Percentiles rank a stretch among this genome's conserved stretches.
phyloP scores from a whole-genome alignment of 2,888 invertebrate genomes.

The Conistra vaccinii region DNA sequence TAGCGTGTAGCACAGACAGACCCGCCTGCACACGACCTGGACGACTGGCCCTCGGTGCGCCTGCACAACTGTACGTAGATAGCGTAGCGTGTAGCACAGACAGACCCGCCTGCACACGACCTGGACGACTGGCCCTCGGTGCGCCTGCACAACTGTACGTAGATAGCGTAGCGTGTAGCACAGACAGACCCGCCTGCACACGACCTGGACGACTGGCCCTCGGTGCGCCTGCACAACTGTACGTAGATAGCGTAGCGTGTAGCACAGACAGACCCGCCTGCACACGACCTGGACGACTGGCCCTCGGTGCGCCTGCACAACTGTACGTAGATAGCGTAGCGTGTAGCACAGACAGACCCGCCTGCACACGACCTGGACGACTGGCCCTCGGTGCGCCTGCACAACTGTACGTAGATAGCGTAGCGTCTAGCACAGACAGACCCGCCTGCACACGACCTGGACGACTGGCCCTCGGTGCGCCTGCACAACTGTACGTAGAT shows the following conservation, averaged over 20 bases:
- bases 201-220: conserved; percentile 81
- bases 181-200: conserved; percentile 42
- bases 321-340: conserved; percentile 66
- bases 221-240: conserved; percentile 79
- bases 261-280: conserved; percentile 30
- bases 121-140: conserved; percentile 84
- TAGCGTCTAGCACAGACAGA: conserved; percentile 17
- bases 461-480: conserved; percentile 85
- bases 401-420: conserved; percentile 70
- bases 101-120: conserved; percentile 59
- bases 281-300: conserved; percentile 77
- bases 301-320: conserved; percentile 81
- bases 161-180: conserved; percentile 45
- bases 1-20: conserved; percentile 17
- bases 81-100: conserved; percentile 30
- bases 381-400: conserved; percentile 84
- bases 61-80: conserved; percentile 72
- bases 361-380: conserved; percentile 70
- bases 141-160: conserved; percentile 75
- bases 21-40: conserved; percentile 63
- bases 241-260: conserved; percentile 61
- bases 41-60: conserved; percentile 85
- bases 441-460: conserved; percentile 63
- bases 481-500: conserved; percentile 72
- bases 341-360: conserved; percentile 19